Conservation (phyloP, 2,888 invertebrate species). For the Agrotis ipsilon region DNA sequence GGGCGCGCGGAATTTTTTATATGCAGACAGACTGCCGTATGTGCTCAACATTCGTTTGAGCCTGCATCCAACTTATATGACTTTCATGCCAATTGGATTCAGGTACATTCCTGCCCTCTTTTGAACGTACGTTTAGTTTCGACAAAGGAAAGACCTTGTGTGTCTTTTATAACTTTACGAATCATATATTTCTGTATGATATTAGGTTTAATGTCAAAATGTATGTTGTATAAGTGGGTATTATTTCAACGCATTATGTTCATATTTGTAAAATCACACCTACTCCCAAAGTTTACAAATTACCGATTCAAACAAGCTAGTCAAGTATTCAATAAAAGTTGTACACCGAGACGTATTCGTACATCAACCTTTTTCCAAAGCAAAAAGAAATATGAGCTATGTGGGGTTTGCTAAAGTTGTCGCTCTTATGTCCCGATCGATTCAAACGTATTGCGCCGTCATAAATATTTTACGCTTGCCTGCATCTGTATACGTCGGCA, state of each 20-base stretch:
- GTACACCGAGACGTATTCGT: neutral
- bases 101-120: conserved; percentile 5
- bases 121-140: neutral
- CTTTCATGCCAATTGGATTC: conserved; percentile 37
- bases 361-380: conserved; percentile 25
- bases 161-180: too few relatives aligned
- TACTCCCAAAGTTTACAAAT: conserved; percentile 2
- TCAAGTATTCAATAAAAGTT: conserved; percentile 18
- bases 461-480: conserved; percentile 67
- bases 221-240: neutral
- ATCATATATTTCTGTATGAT: too few relatives aligned
- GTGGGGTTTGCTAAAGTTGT: conserved; percentile 47
- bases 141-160: neutral
- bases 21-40: conserved; percentile 64
- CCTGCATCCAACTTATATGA: conserved; percentile 38
- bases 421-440: conserved; percentile 59
- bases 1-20: conserved; percentile 74
- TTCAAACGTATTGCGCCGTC: conserved; percentile 62
- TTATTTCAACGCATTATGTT: conserved; percentile 1
- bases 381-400: conserved; percentile 43
- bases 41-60: conserved; percentile 61
- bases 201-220: neutral
- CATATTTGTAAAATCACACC: neutral
- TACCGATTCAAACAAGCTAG: neutral
- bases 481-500: conserved; percentile 62